phyloP scores from a whole-genome alignment of 1,140 invertebrate genomes.

The Chlorops oryzae region DNA sequence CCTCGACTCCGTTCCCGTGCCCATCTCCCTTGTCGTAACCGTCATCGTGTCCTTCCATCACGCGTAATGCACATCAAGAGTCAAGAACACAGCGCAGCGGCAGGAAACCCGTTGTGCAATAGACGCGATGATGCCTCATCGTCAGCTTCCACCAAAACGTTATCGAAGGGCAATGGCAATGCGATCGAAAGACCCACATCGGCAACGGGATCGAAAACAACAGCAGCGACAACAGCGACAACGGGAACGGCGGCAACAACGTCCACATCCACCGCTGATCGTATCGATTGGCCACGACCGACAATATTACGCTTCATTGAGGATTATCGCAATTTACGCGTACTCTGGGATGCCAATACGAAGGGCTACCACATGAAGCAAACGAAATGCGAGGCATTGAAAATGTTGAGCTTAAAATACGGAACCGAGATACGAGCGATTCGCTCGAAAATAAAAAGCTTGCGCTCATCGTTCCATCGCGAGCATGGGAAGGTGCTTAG shows the following conservation, averaged over 20 bases:
- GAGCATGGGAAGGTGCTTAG: conserved; percentile 43
- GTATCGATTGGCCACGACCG: conserved; percentile 43
- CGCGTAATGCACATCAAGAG: too few species aligned
- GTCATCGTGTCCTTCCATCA: too few species aligned
- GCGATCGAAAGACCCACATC: too few species aligned
- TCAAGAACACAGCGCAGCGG: conserved; percentile 7
- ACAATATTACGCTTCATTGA: conserved; percentile 43
- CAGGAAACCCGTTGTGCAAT: background rate
- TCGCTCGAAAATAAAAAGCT: conserved; percentile 42
- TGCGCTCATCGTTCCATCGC: conserved; percentile 43
- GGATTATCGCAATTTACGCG: conserved; percentile 38
- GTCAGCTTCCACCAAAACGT: background rate
- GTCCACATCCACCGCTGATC: conserved; percentile 16
- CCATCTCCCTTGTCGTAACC: too few species aligned
- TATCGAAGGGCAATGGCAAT: background rate
- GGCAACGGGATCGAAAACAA: conserved; percentile 5
- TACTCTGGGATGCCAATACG: conserved; percentile 44
- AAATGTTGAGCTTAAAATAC: conserved; percentile 38
- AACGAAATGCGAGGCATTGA: conserved; percentile 42
- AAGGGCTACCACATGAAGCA: conserved; percentile 46
- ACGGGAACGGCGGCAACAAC: background rate
- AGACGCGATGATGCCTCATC: background rate
- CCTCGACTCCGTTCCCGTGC: too few species aligned
- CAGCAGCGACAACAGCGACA: background rate
- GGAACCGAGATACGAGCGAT: conserved; percentile 43